Evolutionary conservation across 2,888 invertebrate genomes (phyloP), one percentile per base, ranked within the genome.

Genomic region (Xanthia icteritia): DNA sequence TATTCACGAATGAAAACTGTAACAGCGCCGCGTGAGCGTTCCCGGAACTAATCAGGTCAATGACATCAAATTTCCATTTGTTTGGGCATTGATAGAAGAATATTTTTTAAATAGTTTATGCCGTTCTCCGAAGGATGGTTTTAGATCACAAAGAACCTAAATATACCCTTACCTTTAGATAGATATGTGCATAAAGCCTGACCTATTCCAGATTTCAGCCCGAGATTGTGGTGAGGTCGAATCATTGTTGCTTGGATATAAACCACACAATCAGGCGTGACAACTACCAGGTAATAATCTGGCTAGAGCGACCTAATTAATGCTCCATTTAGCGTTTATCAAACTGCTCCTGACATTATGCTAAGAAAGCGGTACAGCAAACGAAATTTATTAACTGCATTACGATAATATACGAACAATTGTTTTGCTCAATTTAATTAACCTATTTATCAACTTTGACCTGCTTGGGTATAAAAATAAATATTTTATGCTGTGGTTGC

Each of bases 1-100:
- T 42, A 23, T 64, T 75, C 15, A 54, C 82, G 82, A 82, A 79
- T 82, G 78, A 8, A 65, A 54, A 54, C 82, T 31, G 65, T 82
- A 77, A 56, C 83, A 82, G 54, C 79, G 83, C 77, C 31, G n/a
- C 4, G 60, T 39, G 65, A n/a, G 13, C 20, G 27, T 66, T 31
- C 39, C 17, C 13, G 20, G 60, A 66, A 82, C 77, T 82, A 66
- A 76, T 15, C 36, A 45, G 65, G 77, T 54, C 77, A 82, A 36
- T 60, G 58, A 82, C 82, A 45, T 61, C 5, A n/a, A 51, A 45
- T 65, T 64, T 65, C 65, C 36, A 17, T 51, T 27, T 58, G n/a
- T 31, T 39, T 23, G 23, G 5, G 6, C 27, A 45, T 42, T 48
- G 15, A 31, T 27, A 39, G 8, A 58, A 27, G 13, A 54, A 11